Base-by-base conservation (phyloP, 2,888 invertebrate species). In the Neuroscelio doddi region DNA sequence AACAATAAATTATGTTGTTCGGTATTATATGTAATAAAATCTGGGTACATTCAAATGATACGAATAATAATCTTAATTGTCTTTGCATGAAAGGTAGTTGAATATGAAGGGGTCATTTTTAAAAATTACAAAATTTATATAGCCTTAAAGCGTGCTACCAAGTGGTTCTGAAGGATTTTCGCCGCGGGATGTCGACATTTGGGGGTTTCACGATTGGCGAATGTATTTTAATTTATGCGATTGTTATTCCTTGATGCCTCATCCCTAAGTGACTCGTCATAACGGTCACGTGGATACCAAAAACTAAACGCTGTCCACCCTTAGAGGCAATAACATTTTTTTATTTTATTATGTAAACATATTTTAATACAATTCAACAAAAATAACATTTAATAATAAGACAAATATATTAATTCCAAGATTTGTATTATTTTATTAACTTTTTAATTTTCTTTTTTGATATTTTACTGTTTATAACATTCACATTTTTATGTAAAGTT, bases 61-160 rank as follows among this genome's bases (percentile, higher is more conserved):
- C 9, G 14, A 34, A 21, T 46, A 30, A 21, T 21, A 29, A 49
- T 3, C 9, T 9, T 30, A 30, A 30, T 10, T 30, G 2, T 30
- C 30, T 9, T 30, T 9, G 4, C n/a, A 30, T 10, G 30, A 4
- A 30, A 3, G 21, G 8, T 30, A 30, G 8, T 30, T 30, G 9
- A 30, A 9, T 30, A 9, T 30, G 4, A 30, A 52, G 55, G 72
- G 75, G 78, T 71, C 52, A 59, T 58, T 66, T 78, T 77, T 78
- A 75, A 77, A 78, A 75, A 73, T 69, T 46, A 65, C 62, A 67
- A 78, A 80, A 80, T 77, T 75, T 79, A 77, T 78, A 74, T 70
- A 72, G 59, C 39, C 9, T 59, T 21, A 62, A 72, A 76, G 80
- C 80, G 80, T 81, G 80, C 73, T 75, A 55, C 41, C 50, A 26